These are phyloP conservation scores for Agapornis canus DNA, from an alignment of 2,797 vertebrate genomes.

Conservation along the genomic window DNA sequence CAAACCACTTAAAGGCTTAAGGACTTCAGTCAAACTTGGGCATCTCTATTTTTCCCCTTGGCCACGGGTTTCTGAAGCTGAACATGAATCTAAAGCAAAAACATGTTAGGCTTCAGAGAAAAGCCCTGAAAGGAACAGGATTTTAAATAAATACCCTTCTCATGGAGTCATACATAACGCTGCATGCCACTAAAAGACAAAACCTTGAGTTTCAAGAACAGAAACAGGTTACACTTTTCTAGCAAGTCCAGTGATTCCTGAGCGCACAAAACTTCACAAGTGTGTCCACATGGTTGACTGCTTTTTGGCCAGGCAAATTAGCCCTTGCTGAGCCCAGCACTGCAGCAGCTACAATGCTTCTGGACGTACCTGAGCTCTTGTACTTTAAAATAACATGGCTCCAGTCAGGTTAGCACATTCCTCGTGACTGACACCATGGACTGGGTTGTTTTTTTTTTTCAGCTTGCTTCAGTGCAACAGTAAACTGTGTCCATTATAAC, in stretches of 20 bases:
- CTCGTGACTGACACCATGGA: neutral
- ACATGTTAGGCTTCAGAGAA: neutral
- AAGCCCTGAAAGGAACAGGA: neutral
- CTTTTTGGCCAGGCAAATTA: neutral
- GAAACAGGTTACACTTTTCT: neutral
- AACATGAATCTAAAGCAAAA: neutral
- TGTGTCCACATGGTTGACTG: neutral
- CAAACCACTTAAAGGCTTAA: neutral
- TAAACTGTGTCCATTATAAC: neutral
- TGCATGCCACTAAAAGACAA: neutral
- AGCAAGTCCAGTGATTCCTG: neutral
- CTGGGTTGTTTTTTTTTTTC: neutral
- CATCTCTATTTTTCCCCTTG: neutral
- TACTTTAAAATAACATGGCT: neutral
- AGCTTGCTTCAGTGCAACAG: neutral
- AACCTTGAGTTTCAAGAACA: neutral
- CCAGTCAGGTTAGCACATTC: fast-evolving
- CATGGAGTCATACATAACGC: neutral
- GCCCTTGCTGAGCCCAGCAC: neutral
- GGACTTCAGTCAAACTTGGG: neutral
- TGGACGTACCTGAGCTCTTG: neutral
- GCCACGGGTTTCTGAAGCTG: neutral
- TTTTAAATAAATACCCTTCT: neutral
- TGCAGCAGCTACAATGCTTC: neutral
- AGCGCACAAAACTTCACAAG: neutral